Base-by-base conservation (phyloP, 2,113 vertebrate genomes). In the Plectropomus leopardus region DNA sequence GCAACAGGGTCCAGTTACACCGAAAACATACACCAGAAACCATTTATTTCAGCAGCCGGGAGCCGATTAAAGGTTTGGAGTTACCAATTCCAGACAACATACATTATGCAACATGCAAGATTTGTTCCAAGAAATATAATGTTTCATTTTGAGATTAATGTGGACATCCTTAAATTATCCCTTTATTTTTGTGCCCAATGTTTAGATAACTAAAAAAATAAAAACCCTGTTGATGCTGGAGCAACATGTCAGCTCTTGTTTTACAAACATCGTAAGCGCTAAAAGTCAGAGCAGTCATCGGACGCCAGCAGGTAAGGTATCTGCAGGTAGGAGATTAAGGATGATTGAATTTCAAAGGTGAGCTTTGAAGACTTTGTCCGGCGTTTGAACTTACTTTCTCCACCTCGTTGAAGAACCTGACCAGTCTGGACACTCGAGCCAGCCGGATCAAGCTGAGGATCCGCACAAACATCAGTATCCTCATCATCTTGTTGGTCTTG, bases 371-470 rank as follows among this genome's bases (percentile, higher is more conserved):
- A 1, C n/a, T 28, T 60, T 40, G 4, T 21, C 40, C 7, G 44
- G 36, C 8, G 7, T 59, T 34, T 77, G 14, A 72, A 89, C 93
- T 87, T 72, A 96, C 94, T 84, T 93, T 93, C 88, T 96, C 93
- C 68, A 95, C 93, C 50, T 95, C 95, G 19, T 94, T 94, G 81
- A 94, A 95, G 85, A 94, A 95, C 40, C 95, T 70, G 61, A 95
- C 91, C 47, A 95, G 83, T 11, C 93, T 80, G 64, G 94, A 94
- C 14, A 95, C 92, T 3, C 93, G 90, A 32, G 95, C 93, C 57
- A 95, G 87, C 19, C 94, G 80, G 74, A 95, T 90, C 72, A 96
- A 58, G 26, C 94, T 95, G 69, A 96, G 83, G 85, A 95, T 94
- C 47, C 94, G 88, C 32, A 92, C 93, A 51, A 96, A 95, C 93